Evolutionary conservation across 2,888 invertebrate species (phyloP).

Genomic region (Thymelicus lineola): DNA sequence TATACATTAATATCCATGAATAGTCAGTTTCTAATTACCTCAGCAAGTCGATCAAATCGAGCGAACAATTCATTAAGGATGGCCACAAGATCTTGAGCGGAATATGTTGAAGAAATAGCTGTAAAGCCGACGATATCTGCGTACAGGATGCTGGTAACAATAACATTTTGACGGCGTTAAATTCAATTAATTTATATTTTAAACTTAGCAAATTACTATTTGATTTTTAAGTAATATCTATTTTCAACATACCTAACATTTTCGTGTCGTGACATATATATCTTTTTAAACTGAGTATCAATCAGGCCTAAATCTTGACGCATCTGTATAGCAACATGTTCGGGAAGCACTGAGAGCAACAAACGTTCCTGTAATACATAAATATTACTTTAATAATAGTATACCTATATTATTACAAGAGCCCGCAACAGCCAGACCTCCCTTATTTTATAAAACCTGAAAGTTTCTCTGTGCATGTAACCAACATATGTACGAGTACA

Average conservation of each 20-base stretch:
- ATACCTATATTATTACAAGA: too few species aligned
- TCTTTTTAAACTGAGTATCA: constrained; percentile 98
- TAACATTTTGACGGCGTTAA: background rate
- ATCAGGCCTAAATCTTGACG: constrained; percentile 96
- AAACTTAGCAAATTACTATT: background rate
- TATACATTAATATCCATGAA: background rate
- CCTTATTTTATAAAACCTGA: too few species aligned
- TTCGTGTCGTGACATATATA: constrained; percentile 98
- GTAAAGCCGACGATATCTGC: constrained; percentile 99
- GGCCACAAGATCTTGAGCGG: constrained; percentile 97
- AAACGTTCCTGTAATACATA: constrained; percentile 92
- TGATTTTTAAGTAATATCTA: background rate
- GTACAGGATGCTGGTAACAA: constrained; percentile 92
- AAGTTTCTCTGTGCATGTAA: too few species aligned
- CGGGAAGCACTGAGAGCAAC: constrained; percentile 96
- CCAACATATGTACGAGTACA: too few species aligned
- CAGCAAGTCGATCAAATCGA: constrained; percentile 95
- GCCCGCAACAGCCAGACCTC: too few species aligned
- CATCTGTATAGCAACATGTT: constrained; percentile 99
- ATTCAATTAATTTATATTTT: too few species aligned
- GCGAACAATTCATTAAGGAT: constrained; percentile 98
- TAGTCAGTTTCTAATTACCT: constrained; percentile 78
- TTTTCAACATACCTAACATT: constrained; percentile 92
- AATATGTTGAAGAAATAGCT: constrained; percentile 97
- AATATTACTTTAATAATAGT: constrained; percentile 36